phyloP scores from a whole-genome alignment of 1,140 invertebrate genomes.

The Drosophila albomicans region DNA sequence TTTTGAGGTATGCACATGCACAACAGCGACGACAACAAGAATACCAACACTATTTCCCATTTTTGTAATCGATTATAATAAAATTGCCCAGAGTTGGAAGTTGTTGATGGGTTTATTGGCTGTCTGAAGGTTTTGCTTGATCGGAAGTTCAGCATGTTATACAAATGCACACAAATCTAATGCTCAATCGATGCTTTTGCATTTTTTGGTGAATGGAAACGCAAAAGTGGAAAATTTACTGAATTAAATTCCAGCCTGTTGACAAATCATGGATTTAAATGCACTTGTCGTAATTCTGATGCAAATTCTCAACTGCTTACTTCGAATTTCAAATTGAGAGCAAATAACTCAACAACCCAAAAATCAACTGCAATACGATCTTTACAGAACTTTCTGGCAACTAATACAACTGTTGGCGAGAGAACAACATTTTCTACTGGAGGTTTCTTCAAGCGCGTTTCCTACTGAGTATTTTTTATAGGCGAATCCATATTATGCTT shows the following conservation, averaged over 20 bases:
- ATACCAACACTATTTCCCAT: slow-evolving; percentile 8
- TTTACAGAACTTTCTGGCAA: slow-evolving; percentile 2
- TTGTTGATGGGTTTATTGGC: slow-evolving; percentile 28
- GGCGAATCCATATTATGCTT: no score
- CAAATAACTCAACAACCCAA: slow-evolving; percentile 1
- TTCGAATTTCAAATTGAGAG: slow-evolving; percentile 52
- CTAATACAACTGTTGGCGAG: background rate
- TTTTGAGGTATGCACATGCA: slow-evolving; percentile 40
- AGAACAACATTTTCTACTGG: no score
- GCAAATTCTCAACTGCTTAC: slow-evolving; percentile 31
- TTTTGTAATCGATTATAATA: slow-evolving; percentile 56
- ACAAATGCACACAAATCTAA: slow-evolving; percentile 36
- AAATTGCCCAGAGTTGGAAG: slow-evolving; percentile 43
- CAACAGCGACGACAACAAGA: background rate
- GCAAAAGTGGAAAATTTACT: slow-evolving; percentile 53
- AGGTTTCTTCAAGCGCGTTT: no score
- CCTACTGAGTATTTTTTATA: no score
- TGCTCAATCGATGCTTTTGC: slow-evolving; percentile 47
- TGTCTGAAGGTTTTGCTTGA: slow-evolving; percentile 38
- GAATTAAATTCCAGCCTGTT: slow-evolving; percentile 44
- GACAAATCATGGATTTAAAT: slow-evolving; percentile 48
- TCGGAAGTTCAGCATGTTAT: slow-evolving; percentile 11
- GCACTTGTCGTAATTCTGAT: slow-evolving; percentile 54
- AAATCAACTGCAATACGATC: background rate
- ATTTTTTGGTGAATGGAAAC: slow-evolving; percentile 55